Conservation (phyloP, 2,797 vertebrate species). For the Arrhamphus sclerolepis region DNA sequence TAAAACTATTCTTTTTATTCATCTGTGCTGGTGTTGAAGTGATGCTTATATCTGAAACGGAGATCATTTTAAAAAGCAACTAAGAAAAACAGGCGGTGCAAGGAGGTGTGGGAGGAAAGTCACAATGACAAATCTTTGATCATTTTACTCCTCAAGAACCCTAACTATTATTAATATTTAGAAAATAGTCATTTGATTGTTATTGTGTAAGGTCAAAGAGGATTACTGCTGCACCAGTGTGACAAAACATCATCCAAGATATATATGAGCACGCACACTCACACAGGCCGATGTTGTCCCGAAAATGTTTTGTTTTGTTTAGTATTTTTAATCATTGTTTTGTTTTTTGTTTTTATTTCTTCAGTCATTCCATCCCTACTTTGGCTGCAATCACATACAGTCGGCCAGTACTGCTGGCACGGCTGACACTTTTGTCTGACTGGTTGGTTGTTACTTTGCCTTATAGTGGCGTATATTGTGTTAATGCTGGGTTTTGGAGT, state of each 20-base stretch:
- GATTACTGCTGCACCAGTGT: slow-evolving; percentile 24
- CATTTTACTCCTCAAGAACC: too few relatives aligned
- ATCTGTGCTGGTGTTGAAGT: neutral
- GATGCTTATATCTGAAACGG: neutral
- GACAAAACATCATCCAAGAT: slow-evolving; percentile 11
- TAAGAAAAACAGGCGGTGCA: too few relatives aligned
- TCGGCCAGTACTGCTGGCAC: slow-evolving; percentile 9
- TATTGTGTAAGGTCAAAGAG: neutral
- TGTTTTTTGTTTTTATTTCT: slow-evolving; percentile 18
- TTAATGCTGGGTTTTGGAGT: slow-evolving; percentile 59
- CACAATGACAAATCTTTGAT: too few relatives aligned
- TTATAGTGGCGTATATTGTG: slow-evolving; percentile 66
- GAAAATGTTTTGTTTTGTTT: slow-evolving; percentile 40
- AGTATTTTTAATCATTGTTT: slow-evolving; percentile 32
- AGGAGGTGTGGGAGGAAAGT: too few relatives aligned
- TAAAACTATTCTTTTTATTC: slow-evolving; percentile 3
- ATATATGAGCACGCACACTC: slow-evolving; percentile 32
- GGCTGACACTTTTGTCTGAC: slow-evolving; percentile 50
- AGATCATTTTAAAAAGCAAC: too few relatives aligned
- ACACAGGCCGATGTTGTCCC: slow-evolving; percentile 52
- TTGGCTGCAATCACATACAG: slow-evolving; percentile 60
- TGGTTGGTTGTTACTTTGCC: slow-evolving; percentile 69
- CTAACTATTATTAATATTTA: too few relatives aligned
- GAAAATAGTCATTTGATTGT: too few relatives aligned
- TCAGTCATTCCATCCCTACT: slow-evolving; percentile 68